Evolutionary conservation across 2,888 invertebrate genomes (phyloP).

Genomic region (Morpho deidamia): DNA sequence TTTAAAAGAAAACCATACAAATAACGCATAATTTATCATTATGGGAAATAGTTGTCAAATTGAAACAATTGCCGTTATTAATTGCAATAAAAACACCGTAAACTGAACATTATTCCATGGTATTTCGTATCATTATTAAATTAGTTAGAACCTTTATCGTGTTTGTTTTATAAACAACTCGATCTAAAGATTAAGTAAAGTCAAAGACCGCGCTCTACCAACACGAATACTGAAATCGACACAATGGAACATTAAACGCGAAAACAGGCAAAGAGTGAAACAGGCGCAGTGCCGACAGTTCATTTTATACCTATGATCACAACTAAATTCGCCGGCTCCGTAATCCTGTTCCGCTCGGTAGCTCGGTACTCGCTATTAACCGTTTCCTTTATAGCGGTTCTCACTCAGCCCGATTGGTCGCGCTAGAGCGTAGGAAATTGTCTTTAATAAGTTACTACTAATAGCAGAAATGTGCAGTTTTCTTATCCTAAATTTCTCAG

Average conservation of each 20-base stretch:
- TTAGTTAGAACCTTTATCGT: constrained; percentile 2
- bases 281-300: constrained; percentile 31
- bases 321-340: constrained; percentile 33
- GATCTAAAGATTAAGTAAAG: constrained; percentile 11
- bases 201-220: constrained; percentile 8
- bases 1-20: too few species aligned
- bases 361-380: constrained; percentile 46
- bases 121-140: background rate
- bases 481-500: constrained; percentile 44
- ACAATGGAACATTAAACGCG: constrained; percentile 51
- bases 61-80: too few species aligned
- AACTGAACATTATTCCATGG: too few species aligned
- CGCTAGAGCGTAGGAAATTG: constrained; percentile 57
- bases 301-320: constrained; percentile 38
- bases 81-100: too few species aligned
- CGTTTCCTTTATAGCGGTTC: constrained; percentile 61
- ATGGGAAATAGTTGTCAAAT: too few species aligned
- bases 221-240: constrained; percentile 22
- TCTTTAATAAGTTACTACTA: constrained; percentile 60
- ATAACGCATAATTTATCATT: too few species aligned
- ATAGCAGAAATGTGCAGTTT: constrained; percentile 50
- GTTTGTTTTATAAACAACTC: constrained; percentile 9
- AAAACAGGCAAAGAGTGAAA: constrained; percentile 47
- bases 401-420: constrained; percentile 67
- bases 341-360: constrained; percentile 42